Evolutionary conservation across 2,797 vertebrate genomes (phyloP).

Genomic region (Microcaecilia unicolor): DNA sequence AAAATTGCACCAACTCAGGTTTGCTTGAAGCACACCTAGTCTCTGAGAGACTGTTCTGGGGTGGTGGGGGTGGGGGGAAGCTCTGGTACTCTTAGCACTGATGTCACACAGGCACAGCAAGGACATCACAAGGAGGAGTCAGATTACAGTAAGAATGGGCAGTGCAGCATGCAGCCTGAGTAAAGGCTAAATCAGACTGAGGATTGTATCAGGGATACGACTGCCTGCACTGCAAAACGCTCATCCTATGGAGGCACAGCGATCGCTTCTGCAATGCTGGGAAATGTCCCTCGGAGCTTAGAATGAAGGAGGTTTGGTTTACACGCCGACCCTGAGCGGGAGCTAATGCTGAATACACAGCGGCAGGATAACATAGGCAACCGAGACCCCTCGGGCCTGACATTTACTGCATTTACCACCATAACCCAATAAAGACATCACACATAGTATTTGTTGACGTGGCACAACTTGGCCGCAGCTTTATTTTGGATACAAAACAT

Average conservation of each 20-base stretch:
- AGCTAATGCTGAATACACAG: slow-evolving; percentile 65
- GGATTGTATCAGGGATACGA: slow-evolving; percentile 44
- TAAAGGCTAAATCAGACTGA: slow-evolving; percentile 50
- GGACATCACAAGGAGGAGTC: slow-evolving; percentile 72
- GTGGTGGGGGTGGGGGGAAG: slow-evolving; percentile 38
- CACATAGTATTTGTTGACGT: too few relatives aligned
- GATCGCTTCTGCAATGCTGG: slow-evolving; percentile 34
- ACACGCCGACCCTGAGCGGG: slow-evolving; percentile 60
- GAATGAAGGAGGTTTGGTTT: slow-evolving; percentile 53
- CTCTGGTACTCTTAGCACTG: slow-evolving; percentile 55
- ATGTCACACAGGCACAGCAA: slow-evolving; percentile 67
- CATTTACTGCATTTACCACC: too few relatives aligned
- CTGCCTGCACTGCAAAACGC: slow-evolving; percentile 40
- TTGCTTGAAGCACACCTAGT: slow-evolving; percentile 30
- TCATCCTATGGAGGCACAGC: slow-evolving; percentile 35
- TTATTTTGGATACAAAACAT: too few relatives aligned
- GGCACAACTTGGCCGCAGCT: too few relatives aligned
- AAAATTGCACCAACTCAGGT: slow-evolving; percentile 8
- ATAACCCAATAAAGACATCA: too few relatives aligned
- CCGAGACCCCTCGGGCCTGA: too few relatives aligned
- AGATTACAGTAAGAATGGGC: slow-evolving; percentile 68
- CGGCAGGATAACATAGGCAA: too few relatives aligned
- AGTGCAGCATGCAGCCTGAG: slow-evolving; percentile 52
- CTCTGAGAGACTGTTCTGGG: background rate
- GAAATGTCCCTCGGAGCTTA: slow-evolving; percentile 42